Percentiles rank a stretch among this genome's conserved stretches.
Conservation (phyloP, 2,797 vertebrate genomes). For the Liasis olivaceus region DNA sequence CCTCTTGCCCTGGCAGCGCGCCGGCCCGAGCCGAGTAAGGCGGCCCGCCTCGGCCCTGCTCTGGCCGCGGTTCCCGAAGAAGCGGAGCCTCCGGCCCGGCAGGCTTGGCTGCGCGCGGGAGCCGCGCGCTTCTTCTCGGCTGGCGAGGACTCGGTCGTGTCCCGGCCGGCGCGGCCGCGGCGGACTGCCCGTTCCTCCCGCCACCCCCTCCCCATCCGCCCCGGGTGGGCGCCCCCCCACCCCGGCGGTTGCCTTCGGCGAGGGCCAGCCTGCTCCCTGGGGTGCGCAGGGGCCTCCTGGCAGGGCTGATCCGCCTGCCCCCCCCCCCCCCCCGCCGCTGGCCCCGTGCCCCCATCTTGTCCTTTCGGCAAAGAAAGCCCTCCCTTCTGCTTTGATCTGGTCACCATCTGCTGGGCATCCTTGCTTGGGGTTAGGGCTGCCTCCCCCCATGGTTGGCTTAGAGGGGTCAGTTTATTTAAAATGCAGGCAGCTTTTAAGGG, state of each 20-base stretch:
- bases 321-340: not conserved
- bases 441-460: no score
- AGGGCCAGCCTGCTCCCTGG: no score
- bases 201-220: not conserved
- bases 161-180: not conserved
- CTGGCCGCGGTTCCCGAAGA: not conserved
- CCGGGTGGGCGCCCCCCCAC: no score
- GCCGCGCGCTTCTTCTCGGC: no score
- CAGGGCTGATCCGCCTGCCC: no score
- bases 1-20: no score
- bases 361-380: not conserved
- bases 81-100: not conserved
- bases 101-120: not conserved
- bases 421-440: not conserved
- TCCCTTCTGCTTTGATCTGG: not conserved
- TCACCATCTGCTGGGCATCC: no score
- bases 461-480: not conserved
- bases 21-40: not conserved
- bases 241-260: not conserved
- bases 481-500: no score
- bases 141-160: not conserved
- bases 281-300: no score
- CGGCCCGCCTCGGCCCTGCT: not conserved
- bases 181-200: not conserved
- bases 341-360: not conserved